Percentiles rank a stretch among this genome's conserved stretches.
These are phyloP conservation scores for Misgurnus mizolepis DNA, from an alignment of 2,113 vertebrate species.

Conservation along the genomic window DNA sequence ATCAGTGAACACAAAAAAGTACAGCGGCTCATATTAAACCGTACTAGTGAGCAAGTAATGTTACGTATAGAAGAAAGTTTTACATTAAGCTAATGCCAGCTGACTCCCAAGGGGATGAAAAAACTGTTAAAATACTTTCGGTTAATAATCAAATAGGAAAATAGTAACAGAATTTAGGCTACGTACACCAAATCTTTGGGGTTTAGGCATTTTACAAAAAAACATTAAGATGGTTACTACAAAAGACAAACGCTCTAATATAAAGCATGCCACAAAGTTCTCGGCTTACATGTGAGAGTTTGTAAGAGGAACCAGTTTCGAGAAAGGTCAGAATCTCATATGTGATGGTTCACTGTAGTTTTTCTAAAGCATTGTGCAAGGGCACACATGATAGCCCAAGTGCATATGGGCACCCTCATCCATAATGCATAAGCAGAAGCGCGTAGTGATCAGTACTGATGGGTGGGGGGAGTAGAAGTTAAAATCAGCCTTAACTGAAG, in stretches of 20 bases:
- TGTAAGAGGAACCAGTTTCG: constrained; percentile 41
- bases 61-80: no score
- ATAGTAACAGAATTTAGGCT: neutral
- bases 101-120: no score
- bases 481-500: constrained; percentile 89
- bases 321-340: constrained; percentile 54
- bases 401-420: constrained; percentile 88
- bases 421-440: constrained; percentile 93
- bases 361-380: constrained; percentile 71
- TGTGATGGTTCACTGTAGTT: constrained; percentile 63
- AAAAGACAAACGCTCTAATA: neutral
- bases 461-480: constrained; percentile 75
- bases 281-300: neutral
- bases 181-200: no score
- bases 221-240: neutral
- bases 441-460: constrained; percentile 74
- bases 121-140: no score
- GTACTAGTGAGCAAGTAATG: no score
- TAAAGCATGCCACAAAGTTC: neutral
- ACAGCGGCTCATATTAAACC: no score
- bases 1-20: no score
- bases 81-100: no score
- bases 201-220: no score
- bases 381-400: constrained; percentile 89
- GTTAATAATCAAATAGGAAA: neutral